Conservation (phyloP, 2,797 vertebrate genomes). For the Paratrypauchen microcephalus region DNA sequence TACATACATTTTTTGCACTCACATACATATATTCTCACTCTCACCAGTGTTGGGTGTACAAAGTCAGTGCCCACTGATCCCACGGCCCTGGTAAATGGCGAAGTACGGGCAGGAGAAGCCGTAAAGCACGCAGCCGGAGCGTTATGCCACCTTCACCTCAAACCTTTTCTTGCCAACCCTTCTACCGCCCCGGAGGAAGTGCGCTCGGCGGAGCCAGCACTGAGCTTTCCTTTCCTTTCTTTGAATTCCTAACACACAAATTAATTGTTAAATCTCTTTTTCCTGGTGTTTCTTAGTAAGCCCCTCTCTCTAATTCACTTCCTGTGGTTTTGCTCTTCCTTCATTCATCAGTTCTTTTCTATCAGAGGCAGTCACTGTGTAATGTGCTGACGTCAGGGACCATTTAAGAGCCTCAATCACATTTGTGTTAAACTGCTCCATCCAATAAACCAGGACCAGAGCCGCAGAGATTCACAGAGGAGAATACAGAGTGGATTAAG, state of each 20-base stretch:
- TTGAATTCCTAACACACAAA: not conserved
- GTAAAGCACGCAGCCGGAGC: too few relatives aligned
- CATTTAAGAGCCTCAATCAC: slow-evolving; percentile 18
- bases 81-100: too few relatives aligned
- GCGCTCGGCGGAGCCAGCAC: too few relatives aligned
- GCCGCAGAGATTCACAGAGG: not conserved
- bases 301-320: slow-evolving; percentile 9
- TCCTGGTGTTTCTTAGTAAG: slow-evolving; percentile 2
- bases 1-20: too few relatives aligned
- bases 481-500: not conserved
- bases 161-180: too few relatives aligned
- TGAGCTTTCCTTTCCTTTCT: too few relatives aligned
- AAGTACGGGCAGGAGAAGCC: too few relatives aligned
- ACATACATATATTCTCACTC: too few relatives aligned
- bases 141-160: too few relatives aligned
- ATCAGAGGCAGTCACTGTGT: slow-evolving; percentile 5
- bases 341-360: slow-evolving; percentile 15
- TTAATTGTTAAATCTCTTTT: slow-evolving; percentile 4
- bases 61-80: too few relatives aligned
- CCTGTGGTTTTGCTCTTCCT: slow-evolving; percentile 5
- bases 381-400: slow-evolving; percentile 12
- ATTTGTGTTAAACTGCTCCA: not conserved
- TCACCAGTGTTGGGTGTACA: too few relatives aligned
- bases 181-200: too few relatives aligned
- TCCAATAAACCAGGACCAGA: not conserved